Evolutionary conservation across 2,113 vertebrate genomes (phyloP), one percentile per base, ranked within the genome.

Genomic region (Tringa solitaria): DNA sequence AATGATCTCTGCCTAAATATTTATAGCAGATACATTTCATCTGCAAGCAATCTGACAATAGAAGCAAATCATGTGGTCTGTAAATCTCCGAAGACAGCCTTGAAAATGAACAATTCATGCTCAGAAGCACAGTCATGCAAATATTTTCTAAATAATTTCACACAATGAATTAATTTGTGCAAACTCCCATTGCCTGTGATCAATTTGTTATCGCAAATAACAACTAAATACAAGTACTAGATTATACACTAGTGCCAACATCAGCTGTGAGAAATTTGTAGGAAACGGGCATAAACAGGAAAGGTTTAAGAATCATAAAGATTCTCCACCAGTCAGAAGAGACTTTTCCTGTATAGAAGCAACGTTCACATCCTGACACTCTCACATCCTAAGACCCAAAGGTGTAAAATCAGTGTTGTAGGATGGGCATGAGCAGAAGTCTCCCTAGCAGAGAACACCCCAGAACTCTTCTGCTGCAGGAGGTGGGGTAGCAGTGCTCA

Each of bases 141-240:
- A 78, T 87, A 84, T 84, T 87, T 91, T 50, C 43, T 75, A 56
- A 84, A 51, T 84, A 74, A 67, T 90, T 79, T 93, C 61, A 88
- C 17, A 50, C 65, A 78, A 41, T 78, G 7, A 82, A 89, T 79
- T 92, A 56, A 78, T 87, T 75, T 91, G 46, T 84, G 69, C 73
- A 64, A 87, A 72, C 39, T 82, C 14, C 60, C 14, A 8, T 72
- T 93, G 84, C 41, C 73, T 81, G 35, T 81, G 37, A 78, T 84
- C 81, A 78, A 33, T 89, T 90, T 93, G 22, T 87, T 93, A 51
- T 91, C 60, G 56, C 30, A 91, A 96, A 70, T 77, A 91, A 78
- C 41, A 75, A 50, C 32, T 78, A 77, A 75, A 77, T 41, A 17
- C 35, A 65, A 67, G 14, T n/a, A 79, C 39, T 59, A n/a, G 43